Evolutionary conservation across 2,888 invertebrate genomes (phyloP), one percentile per base, ranked within the genome.

Genomic region (Dicyrtomina minuta): DNA sequence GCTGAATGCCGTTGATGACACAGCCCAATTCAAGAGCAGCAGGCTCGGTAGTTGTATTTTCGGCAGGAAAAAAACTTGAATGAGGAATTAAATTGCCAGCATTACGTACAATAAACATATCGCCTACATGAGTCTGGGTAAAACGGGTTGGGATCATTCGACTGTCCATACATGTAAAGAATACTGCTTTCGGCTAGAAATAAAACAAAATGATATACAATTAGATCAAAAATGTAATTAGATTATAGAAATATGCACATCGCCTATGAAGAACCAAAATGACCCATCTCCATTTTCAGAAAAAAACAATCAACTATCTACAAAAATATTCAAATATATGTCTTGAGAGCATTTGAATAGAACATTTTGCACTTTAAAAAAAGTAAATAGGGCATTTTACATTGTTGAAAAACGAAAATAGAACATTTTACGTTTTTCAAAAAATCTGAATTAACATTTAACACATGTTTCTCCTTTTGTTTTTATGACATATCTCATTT

Each of bases 121-220:
- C 96, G 56, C 98, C 98, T 74, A 96, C 92, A 83, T 93, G 90
- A 67, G 93, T 93, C 85, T 94, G 92, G 68, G 95, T 95, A 82
- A 96, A 95, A 82, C 94, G 87, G 70, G 96, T 94, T 26, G 97
- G 96, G 79, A 96, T 90, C 91, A 98, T 93, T 83, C 98, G 87
- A 82, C 94, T 94, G 87, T 98, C 97, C 90, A 98, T 96, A 83
- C 97, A 98, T 53, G 96, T 94, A 83, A 97, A 96, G 85, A 97
- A 93, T 73, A 97, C 90, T 74, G 96, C 95, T 86, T 93, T 93
- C 20, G 97, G 97, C 93, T 97, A 84, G 81, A 86, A 86, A 81
- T 78, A 76, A 75, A 79, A 77, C 77, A 13, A 8, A 51, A 13
- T 51, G 8, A 71, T 79, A 74, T 41, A 41, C 43, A 8, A 8